These are phyloP conservation scores for Habropoda laboriosa DNA, from an alignment of 1,140 invertebrate species.

Conservation along the genomic window DNA sequence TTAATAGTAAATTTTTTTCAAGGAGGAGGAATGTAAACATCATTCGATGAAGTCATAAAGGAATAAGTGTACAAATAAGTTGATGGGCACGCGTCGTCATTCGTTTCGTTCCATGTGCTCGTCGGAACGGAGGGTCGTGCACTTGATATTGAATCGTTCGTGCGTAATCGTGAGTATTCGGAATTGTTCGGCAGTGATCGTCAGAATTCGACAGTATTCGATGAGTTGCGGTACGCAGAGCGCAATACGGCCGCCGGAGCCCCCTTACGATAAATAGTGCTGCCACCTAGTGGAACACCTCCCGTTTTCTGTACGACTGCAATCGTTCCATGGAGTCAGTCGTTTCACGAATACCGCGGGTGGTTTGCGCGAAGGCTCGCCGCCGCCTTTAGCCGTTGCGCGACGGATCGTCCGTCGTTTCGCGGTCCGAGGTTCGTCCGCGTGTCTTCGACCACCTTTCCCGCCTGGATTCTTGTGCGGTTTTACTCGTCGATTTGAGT, in stretches of 20 bases:
- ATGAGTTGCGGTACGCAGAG: constrained; percentile 49
- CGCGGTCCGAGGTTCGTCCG: constrained; percentile 53
- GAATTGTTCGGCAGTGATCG: constrained; percentile 33
- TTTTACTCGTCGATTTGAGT: constrained; percentile 65
- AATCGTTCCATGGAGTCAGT: constrained; percentile 79
- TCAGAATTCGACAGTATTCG: constrained; percentile 41
- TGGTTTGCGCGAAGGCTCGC: constrained; percentile 66
- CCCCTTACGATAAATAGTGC: constrained; percentile 55
- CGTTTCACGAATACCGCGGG: constrained; percentile 77
- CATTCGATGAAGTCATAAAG: not conserved
- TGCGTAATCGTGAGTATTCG: constrained; percentile 26
- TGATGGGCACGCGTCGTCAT: constrained; percentile 5
- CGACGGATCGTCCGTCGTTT: constrained; percentile 55
- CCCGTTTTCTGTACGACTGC: constrained; percentile 66
- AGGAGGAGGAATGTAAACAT: not conserved
- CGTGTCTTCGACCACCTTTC: constrained; percentile 57
- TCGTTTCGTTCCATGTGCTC: constrained; percentile 35
- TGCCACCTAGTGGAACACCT: constrained; percentile 67
- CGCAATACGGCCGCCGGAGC: constrained; percentile 68
- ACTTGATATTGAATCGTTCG: constrained; percentile 76
- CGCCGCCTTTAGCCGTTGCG: constrained; percentile 53
- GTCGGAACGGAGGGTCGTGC: constrained; percentile 62
- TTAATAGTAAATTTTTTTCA: not conserved
- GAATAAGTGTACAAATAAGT: constrained; percentile 17
- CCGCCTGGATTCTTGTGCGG: constrained; percentile 30